Evolutionary conservation across 1,140 invertebrate species (phyloP).

Genomic region (Tenebrio molitor): DNA sequence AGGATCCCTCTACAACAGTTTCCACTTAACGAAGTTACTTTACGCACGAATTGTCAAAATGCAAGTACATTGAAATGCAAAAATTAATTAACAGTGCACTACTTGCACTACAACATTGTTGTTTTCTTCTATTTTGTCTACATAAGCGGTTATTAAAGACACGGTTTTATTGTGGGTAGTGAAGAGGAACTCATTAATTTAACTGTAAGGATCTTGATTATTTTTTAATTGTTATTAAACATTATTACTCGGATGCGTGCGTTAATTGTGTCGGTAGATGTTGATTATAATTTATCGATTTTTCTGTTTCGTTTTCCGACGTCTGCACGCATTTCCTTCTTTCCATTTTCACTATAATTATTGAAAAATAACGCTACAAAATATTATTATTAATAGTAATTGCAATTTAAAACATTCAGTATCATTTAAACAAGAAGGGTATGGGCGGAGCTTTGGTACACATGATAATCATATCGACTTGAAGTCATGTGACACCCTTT

Average conservation of each 20-base stretch:
- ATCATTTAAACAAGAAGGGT: no score
- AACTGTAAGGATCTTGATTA: not conserved
- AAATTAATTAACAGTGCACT: not conserved
- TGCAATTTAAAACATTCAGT: no score
- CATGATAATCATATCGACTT: no score
- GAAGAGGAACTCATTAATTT: slow-evolving; percentile 18
- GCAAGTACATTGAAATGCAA: slow-evolving; percentile 5
- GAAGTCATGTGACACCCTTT: no score
- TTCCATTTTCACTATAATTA: slow-evolving; percentile 33
- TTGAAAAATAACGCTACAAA: no score
- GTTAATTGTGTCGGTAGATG: slow-evolving; percentile 6
- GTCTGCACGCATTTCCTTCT: slow-evolving; percentile 12
- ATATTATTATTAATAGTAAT: not conserved
- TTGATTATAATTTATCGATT: not conserved
- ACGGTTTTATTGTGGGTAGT: not conserved
- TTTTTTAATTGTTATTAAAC: slow-evolving; percentile 4
- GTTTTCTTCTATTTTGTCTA: not conserved
- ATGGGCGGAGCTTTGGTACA: no score
- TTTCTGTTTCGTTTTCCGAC: not conserved
- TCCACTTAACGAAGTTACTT: slow-evolving; percentile 1
- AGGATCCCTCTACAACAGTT: slow-evolving; percentile 10
- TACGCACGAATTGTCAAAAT: slow-evolving; percentile 32
- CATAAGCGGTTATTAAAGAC: not conserved
- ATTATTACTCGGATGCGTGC: slow-evolving; percentile 15
- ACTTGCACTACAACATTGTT: not conserved